Evolutionary conservation across 2,113 vertebrate species (phyloP).

Genomic region (Gavia stellata): DNA sequence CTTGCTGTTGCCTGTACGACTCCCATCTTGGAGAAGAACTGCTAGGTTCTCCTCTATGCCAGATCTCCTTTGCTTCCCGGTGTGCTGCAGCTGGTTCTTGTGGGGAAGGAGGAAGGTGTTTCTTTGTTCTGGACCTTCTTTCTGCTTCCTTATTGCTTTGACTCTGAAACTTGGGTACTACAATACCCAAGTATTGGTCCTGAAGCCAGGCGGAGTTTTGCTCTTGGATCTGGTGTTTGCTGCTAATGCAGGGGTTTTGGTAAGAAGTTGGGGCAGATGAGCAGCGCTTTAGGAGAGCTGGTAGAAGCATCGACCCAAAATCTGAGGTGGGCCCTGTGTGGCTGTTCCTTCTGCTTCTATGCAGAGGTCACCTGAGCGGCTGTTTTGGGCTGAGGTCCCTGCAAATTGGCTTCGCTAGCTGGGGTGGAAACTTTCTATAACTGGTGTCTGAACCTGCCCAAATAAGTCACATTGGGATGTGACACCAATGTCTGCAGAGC

Average conservation of each 20-base stretch:
- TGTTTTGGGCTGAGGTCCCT: background rate
- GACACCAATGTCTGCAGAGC: background rate
- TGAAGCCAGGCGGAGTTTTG: background rate
- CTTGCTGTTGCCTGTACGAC: background rate
- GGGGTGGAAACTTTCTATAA: background rate
- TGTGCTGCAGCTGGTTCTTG: background rate
- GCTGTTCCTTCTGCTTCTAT: background rate
- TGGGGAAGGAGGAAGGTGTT: background rate
- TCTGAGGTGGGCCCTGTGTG: background rate
- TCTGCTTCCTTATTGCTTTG: background rate
- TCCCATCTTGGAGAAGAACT: background rate
- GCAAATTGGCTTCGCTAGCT: background rate
- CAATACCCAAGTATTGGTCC: background rate
- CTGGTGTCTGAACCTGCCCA: background rate
- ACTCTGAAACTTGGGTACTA: background rate
- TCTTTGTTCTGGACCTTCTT: background rate
- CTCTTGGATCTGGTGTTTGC: background rate
- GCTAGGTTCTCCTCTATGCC: background rate
- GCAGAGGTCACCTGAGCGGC: background rate
- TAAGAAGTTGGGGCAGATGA: background rate
- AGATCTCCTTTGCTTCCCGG: background rate
- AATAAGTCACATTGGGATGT: background rate
- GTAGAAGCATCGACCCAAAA: background rate
- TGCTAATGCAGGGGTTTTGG: background rate
- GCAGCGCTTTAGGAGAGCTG: background rate